Conservation (phyloP, 1,140 invertebrate genomes). For the Belonocnema kinseyi region DNA sequence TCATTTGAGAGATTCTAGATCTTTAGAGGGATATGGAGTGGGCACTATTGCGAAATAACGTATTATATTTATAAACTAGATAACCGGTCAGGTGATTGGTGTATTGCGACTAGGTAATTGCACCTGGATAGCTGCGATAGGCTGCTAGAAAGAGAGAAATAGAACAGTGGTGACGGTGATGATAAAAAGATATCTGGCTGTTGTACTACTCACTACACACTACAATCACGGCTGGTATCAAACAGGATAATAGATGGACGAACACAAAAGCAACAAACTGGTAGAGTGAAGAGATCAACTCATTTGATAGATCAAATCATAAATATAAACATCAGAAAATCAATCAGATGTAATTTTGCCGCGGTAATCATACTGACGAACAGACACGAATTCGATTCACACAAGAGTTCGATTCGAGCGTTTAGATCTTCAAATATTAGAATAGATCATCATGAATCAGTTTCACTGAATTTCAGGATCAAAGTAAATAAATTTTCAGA, state of each 20-base stretch:
- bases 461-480: no score
- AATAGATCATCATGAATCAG: no score
- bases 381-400: neutral
- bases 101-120: conserved; percentile 74
- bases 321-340: conserved; percentile 41
- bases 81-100: conserved; percentile 73
- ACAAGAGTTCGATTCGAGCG: neutral
- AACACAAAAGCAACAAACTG: conserved; percentile 75
- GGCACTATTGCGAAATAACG: conserved; percentile 55
- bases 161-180: conserved; percentile 76
- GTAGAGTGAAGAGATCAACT: conserved; percentile 49
- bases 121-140: conserved; percentile 76
- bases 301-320: conserved; percentile 38
- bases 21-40: conserved; percentile 43
- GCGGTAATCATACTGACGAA: conserved; percentile 42
- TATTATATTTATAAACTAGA: conserved; percentile 63
- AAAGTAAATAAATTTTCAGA: no score
- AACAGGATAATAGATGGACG: conserved; percentile 71
- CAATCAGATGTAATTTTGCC: conserved; percentile 41
- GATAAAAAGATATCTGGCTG: conserved; percentile 73
- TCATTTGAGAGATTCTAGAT: neutral
- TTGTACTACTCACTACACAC: conserved; percentile 73
- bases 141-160: conserved; percentile 77
- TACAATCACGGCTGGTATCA: conserved; percentile 70
- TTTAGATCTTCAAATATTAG: neutral